These are phyloP conservation scores for Cepphus grylle DNA, from an alignment of 2,113 vertebrate species.

Conservation along the genomic window DNA sequence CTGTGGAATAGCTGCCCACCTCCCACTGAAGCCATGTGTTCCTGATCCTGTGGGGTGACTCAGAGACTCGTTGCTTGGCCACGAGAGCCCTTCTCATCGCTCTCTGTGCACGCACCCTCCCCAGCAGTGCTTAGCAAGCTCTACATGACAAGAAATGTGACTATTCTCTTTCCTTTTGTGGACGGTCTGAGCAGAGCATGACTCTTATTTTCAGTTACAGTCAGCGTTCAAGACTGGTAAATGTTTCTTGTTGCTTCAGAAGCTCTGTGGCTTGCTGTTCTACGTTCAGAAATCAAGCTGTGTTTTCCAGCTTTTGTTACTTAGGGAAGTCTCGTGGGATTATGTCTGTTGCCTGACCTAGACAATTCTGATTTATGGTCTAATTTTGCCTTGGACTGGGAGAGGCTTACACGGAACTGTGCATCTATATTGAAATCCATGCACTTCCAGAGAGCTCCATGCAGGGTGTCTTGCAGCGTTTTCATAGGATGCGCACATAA, in stretches of 20 bases:
- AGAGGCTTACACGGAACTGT: background rate
- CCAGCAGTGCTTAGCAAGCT: background rate
- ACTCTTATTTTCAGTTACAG: background rate
- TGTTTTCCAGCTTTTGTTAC: background rate
- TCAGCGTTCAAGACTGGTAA: background rate
- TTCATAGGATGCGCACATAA: fast-evolving
- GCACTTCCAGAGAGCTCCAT: fast-evolving
- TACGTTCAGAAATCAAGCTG: fast-evolving
- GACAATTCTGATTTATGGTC: too few species aligned
- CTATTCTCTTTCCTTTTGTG: background rate
- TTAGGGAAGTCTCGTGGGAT: background rate
- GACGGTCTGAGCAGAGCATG: background rate
- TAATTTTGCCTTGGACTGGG: background rate
- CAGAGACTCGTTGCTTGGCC: background rate
- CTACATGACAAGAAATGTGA: background rate
- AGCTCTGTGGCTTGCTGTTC: background rate
- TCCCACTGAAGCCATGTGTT: background rate
- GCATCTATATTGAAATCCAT: fast-evolving
- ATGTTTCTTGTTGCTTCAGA: background rate
- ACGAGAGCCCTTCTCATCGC: background rate
- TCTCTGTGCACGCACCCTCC: fast-evolving
- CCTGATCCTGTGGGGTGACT: background rate
- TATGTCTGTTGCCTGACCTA: background rate
- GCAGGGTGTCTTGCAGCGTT: background rate
- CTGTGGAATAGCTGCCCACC: background rate